These are phyloP conservation scores for Pimephales promelas DNA, from an alignment of 2,113 vertebrate species.

Conservation along the genomic window DNA sequence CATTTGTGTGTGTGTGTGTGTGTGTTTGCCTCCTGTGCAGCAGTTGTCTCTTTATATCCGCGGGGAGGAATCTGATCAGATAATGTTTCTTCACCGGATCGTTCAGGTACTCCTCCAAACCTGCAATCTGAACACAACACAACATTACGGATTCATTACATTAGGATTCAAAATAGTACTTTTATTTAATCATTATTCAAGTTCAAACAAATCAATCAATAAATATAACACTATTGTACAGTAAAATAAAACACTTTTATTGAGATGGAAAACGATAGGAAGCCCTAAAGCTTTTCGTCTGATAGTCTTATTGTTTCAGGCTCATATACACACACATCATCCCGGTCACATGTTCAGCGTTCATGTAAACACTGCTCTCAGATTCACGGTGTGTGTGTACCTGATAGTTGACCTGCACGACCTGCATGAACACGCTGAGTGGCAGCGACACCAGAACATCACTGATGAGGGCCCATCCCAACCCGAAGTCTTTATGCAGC, in stretches of 20 bases:
- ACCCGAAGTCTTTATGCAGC: slow-evolving; percentile 79
- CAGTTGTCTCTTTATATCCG: slow-evolving; percentile 84
- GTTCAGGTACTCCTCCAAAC: slow-evolving; percentile 85
- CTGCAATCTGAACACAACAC: slow-evolving; percentile 80
- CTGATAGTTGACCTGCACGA: slow-evolving; percentile 93
- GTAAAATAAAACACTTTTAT: no score
- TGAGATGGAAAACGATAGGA: no score
- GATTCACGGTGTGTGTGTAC: slow-evolving; percentile 69
- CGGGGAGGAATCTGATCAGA: slow-evolving; percentile 83
- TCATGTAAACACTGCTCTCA: no score
- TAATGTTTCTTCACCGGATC: slow-evolving; percentile 88
- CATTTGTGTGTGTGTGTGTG: neutral
- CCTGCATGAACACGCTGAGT: slow-evolving; percentile 89
- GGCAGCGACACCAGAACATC: slow-evolving; percentile 91
- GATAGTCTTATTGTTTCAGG: no score
- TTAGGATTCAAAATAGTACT: neutral
- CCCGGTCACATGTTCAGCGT: no score
- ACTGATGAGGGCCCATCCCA: slow-evolving; percentile 88
- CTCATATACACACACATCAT: no score
- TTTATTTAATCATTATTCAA: no score
- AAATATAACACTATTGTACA: no score
- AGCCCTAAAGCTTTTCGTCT: no score
- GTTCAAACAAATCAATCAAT: no score
- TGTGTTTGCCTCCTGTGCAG: slow-evolving; percentile 85
- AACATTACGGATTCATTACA: neutral